Evolutionary conservation across 2,113 vertebrate species (phyloP).

Genomic region (Phainopepla nitens): DNA sequence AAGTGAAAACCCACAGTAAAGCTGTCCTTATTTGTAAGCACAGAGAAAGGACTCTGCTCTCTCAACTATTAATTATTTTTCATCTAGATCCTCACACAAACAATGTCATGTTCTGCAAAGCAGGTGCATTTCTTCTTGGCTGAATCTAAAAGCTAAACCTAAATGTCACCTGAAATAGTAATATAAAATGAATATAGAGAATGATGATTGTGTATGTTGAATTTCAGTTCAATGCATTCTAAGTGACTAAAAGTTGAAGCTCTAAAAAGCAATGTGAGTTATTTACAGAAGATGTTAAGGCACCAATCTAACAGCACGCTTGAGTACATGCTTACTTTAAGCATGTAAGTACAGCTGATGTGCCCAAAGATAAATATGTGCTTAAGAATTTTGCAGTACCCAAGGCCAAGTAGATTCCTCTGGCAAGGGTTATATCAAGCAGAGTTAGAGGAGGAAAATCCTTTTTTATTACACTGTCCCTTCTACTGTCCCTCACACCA

Average conservation of each 20-base stretch:
- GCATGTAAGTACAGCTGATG: neutral
- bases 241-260: neutral
- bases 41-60: neutral
- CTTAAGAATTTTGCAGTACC: neutral
- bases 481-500: neutral
- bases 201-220: neutral
- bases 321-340: neutral
- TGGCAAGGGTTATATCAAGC: neutral
- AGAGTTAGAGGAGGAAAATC: neutral
- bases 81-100: neutral
- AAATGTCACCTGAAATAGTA: neutral
- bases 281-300: neutral
- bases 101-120: neutral
- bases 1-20: slow-evolving; percentile 8
- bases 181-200: neutral
- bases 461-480: neutral
- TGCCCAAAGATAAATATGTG: slow-evolving; percentile 9
- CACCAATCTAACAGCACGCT: neutral
- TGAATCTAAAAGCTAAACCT: slow-evolving; percentile 13
- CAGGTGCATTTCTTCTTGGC: neutral
- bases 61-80: slow-evolving; percentile 10
- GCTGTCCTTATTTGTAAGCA: slow-evolving; percentile 15
- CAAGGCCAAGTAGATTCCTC: neutral
- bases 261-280: neutral
- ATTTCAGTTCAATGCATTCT: neutral